phyloP scores from a whole-genome alignment of 2,888 invertebrate species.

The Caenorhabditis japonica region DNA sequence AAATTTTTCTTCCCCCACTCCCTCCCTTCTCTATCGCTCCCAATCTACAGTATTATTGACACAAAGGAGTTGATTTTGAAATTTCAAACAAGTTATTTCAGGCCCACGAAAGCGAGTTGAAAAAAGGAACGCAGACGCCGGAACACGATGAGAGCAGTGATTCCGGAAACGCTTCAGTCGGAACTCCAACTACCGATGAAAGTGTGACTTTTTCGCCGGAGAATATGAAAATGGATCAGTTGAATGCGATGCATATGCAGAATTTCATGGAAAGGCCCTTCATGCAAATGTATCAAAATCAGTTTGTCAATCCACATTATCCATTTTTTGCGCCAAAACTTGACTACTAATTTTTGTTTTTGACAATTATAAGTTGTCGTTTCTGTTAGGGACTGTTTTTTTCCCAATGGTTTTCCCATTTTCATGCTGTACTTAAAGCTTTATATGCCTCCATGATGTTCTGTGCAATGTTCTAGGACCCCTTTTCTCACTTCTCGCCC shows the following conservation, averaged over 20 bases:
- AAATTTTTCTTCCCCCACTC: constrained; percentile 13
- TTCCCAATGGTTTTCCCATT: too few species aligned
- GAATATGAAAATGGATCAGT: constrained; percentile 23
- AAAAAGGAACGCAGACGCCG: constrained; percentile 37
- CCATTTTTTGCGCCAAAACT: not conserved
- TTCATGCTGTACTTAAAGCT: not conserved
- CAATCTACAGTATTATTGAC: constrained; percentile 9
- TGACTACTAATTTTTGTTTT: not conserved
- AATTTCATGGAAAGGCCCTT: constrained; percentile 15
- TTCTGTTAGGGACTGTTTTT: not conserved
- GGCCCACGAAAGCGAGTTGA: constrained; percentile 53
- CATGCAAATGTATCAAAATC: constrained; percentile 28
- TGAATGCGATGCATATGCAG: constrained; percentile 13
- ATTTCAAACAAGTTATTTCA: constrained; percentile 15
- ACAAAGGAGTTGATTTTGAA: not conserved
- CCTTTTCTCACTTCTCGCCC: not conserved
- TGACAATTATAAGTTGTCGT: too few species aligned
- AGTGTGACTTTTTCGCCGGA: constrained; percentile 38
- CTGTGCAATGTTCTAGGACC: constrained; percentile 29
- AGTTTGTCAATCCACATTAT: constrained; percentile 7
- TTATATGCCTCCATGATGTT: constrained; percentile 16
- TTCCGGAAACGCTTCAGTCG: constrained; percentile 66
- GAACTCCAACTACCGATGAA: constrained; percentile 53
- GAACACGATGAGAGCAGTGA: constrained; percentile 65
- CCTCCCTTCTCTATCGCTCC: not conserved